These are phyloP conservation scores for Pristionchus maxplancki DNA, from an alignment of 2,888 invertebrate genomes.

Conservation along the genomic window DNA sequence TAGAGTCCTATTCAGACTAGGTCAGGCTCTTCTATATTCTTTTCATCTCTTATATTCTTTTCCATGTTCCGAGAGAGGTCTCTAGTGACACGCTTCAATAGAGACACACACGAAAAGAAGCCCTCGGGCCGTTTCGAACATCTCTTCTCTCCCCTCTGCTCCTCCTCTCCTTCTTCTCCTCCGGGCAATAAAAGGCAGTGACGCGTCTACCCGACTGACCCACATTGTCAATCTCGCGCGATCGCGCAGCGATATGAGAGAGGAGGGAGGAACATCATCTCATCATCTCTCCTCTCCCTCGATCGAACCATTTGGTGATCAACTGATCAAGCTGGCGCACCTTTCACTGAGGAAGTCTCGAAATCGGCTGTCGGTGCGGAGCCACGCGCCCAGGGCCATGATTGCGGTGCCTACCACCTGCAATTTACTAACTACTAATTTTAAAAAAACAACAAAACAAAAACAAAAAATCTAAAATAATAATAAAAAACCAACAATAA, in stretches of 20 bases:
- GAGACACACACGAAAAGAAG: conserved; percentile 22
- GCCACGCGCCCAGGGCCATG: conserved; percentile 72
- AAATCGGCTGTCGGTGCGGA: conserved; percentile 74
- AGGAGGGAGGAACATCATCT: conserved; percentile 10
- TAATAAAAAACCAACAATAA: conserved; percentile 57
- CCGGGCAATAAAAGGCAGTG: conserved; percentile 13
- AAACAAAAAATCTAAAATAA: background rate
- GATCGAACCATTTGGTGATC: conserved; percentile 34
- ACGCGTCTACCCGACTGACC: conserved; percentile 42
- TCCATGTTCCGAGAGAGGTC: background rate
- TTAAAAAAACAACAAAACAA: background rate
- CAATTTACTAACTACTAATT: background rate
- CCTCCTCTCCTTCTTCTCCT: too few relatives aligned
- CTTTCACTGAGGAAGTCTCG: conserved; percentile 76
- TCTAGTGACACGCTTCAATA: conserved; percentile 7
- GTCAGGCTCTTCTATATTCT: background rate
- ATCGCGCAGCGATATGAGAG: background rate
- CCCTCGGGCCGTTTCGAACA: background rate
- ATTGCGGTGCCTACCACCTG: conserved; percentile 71
- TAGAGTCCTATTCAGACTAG: background rate
- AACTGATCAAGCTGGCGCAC: conserved; percentile 39
- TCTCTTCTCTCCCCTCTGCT: background rate
- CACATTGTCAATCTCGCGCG: conserved; percentile 45
- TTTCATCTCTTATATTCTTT: background rate
- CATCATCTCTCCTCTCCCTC: background rate